Evolutionary conservation across 1,140 invertebrate genomes (phyloP), one percentile per base, ranked within the genome.

Genomic region (Chironomus striatipennis): DNA sequence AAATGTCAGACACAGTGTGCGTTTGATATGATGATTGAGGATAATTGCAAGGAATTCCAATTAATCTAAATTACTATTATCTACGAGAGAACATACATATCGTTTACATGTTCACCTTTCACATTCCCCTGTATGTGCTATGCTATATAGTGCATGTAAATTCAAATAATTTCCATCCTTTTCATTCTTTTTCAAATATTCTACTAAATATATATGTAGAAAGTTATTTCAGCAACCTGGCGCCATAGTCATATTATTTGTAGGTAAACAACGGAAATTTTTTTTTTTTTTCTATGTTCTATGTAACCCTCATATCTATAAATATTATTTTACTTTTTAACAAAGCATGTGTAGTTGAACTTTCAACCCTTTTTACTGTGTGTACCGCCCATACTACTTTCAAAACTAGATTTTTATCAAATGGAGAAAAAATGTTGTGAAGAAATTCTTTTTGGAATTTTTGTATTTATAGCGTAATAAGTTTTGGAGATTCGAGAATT

Each of bases 201-300:
- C n/a, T n/a, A n/a, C n/a, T n/a, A n/a, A n/a, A n/a, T n/a, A n/a
- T n/a, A n/a, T n/a, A n/a, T n/a, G 12, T n/a, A n/a, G n/a, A 57
- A 57, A 57, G 47, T 57, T 57, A n/a, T 57, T 57, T 12, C n/a
- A 57, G 47, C 47, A 57, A 57, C 47, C 47, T 57, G 47, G 47
- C 47, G 47, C 47, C 47, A 57, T 12, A 57, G 47, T n/a, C 12
- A n/a, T 57, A 57, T 57, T 57, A 57, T 57, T 10, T 47, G n/a
- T 57, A n/a, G 47, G 47, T n/a, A 57, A 57, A 57, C 47, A 57
- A 57, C 24, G 24, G 24, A 34, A 34, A 34, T 34, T 34, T 34
- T 34, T 18, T 65, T 65, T 65, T 18, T 4, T 65, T 1, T n/a
- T 1, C 18, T n/a, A n/a, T n/a, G n/a, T n/a, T n/a, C n/a, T n/a